A percentile compares a stretch with the other conserved stretches of the same genome.
Conservation (phyloP, 2,113 vertebrate species). For the Tachysurus vachellii region DNA sequence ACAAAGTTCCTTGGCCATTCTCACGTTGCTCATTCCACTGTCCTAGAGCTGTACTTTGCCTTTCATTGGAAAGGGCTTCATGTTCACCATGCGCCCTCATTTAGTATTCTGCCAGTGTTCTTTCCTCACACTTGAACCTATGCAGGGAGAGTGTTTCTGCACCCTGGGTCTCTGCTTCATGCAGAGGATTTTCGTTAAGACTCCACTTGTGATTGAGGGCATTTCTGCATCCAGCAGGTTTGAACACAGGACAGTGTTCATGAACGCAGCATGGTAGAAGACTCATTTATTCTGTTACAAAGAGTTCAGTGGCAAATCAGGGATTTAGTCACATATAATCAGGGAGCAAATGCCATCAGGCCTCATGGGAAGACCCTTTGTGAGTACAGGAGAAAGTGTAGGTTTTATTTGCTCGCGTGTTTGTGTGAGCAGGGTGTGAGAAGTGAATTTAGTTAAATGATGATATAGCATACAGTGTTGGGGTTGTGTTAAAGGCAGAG, state of each 20-base stretch:
- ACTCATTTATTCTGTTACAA: conserved; percentile 32
- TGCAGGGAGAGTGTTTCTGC: conserved; percentile 60
- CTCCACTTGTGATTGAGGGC: conserved; percentile 14
- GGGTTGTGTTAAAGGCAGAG: not conserved
- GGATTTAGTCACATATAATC: conserved; percentile 24
- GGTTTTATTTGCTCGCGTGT: not conserved
- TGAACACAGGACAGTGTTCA: conserved; percentile 20
- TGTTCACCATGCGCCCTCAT: conserved; percentile 41
- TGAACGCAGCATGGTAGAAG: conserved; percentile 25
- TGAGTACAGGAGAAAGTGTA: conserved; percentile 12
- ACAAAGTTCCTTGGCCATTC: conserved; percentile 40
- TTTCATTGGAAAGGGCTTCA: conserved; percentile 62
- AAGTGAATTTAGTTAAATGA: not conserved
- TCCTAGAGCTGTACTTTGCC: conserved; percentile 43
- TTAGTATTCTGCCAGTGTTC: conserved; percentile 37
- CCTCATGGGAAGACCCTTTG: conserved; percentile 18
- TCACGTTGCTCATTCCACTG: conserved; percentile 50
- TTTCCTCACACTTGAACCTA: conserved; percentile 47
- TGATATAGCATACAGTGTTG: not conserved
- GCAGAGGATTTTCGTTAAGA: conserved; percentile 45
- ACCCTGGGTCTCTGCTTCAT: conserved; percentile 58
- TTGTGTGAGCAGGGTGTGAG: not conserved
- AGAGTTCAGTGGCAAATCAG: conserved; percentile 43
- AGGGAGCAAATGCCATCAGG: conserved; percentile 30
- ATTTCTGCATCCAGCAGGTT: conserved; percentile 4